Evolutionary conservation across 2,888 invertebrate species (phyloP), one percentile per base, ranked within the genome.

Genomic region (Metallyticus violacea): DNA sequence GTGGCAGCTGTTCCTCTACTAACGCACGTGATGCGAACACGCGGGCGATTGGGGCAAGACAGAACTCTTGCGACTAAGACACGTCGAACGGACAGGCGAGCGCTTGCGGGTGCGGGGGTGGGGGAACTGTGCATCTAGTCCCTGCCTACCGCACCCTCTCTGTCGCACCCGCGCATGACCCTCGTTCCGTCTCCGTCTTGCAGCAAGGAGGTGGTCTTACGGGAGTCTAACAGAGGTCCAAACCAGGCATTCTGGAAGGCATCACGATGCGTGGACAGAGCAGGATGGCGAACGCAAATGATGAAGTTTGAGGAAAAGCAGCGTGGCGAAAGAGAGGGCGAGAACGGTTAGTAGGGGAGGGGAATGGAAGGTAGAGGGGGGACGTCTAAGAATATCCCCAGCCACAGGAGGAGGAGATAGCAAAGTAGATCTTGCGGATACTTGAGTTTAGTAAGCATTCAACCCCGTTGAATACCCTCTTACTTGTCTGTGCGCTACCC

Each of bases 241-340:
- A 62, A 22, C 40, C 9, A 62, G 40, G 40, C 40, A 62, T 62
- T 22, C 40, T 62, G 15, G 9, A 22, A 15, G 15, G 9, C 15
- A 15, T 22, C 22, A 62, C 9, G 40, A 62, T 62, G 40, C 40
- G 40, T 77, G 76, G 83, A 83, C 77, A 77, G 77, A 77, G 83
- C 28, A 83, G 83, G 83, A 83, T 77, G 83, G 83, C 77, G 77
- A 83, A 83, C 83, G 83, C 83, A 77, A 83, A 83, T 83, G 83
- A 27, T 83, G 83, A 83, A 83, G 83, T 83, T 83, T 83, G 29
- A 77, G 77, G 77, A n/a, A n/a, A n/a, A n/a, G n/a, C n/a, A n/a
- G n/a, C n/a, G n/a, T n/a, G n/a, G n/a, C n/a, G 76, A n/a, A 7
- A 77, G 77, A 28, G 77, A 76, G 82, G 27, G 83, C 77, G 22